Conservation (phyloP, 2,888 invertebrate species). For the Mesorhabditis sp. region DNA sequence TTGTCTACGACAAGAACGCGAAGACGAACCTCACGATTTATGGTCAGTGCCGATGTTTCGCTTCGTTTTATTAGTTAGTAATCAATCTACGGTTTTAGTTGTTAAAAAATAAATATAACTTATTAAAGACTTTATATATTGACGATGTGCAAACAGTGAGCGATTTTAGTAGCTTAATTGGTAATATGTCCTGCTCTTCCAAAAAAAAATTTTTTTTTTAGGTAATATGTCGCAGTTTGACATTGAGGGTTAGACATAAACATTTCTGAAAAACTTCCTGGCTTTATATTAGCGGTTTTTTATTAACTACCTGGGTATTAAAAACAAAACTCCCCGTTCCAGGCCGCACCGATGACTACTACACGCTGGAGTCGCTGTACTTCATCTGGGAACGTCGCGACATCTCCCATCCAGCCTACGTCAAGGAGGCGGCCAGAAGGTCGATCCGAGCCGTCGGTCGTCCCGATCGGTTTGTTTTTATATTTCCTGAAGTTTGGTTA, state of each 20-base stretch:
- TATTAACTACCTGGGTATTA: neutral
- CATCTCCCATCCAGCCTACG: slow-evolving; percentile 85
- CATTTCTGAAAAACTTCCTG: neutral
- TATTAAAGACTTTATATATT: no score
- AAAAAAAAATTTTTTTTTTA: no score
- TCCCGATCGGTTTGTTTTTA: slow-evolving; percentile 32
- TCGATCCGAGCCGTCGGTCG: slow-evolving; percentile 58
- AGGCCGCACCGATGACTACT: slow-evolving; percentile 82
- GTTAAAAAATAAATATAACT: no score
- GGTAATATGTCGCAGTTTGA: no score
- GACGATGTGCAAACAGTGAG: no score
- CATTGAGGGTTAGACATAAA: no score
- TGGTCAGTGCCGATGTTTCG: slow-evolving; percentile 63
- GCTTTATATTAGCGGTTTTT: neutral
- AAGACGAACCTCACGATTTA: slow-evolving; percentile 95
- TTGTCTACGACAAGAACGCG: slow-evolving; percentile 96
- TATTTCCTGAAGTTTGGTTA: neutral
- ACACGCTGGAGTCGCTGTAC: slow-evolving; percentile 89
- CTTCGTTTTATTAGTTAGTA: slow-evolving; percentile 67
- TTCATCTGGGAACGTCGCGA: slow-evolving; percentile 89
- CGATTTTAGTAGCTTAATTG: no score
- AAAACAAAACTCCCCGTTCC: slow-evolving; percentile 15
- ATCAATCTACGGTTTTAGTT: no score
- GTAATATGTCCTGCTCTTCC: no score
- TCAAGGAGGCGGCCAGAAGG: slow-evolving; percentile 75